Evolutionary conservation across 2,113 vertebrate genomes (phyloP), one percentile per base, ranked within the genome.

Genomic region (Megaceryle torquata): DNA sequence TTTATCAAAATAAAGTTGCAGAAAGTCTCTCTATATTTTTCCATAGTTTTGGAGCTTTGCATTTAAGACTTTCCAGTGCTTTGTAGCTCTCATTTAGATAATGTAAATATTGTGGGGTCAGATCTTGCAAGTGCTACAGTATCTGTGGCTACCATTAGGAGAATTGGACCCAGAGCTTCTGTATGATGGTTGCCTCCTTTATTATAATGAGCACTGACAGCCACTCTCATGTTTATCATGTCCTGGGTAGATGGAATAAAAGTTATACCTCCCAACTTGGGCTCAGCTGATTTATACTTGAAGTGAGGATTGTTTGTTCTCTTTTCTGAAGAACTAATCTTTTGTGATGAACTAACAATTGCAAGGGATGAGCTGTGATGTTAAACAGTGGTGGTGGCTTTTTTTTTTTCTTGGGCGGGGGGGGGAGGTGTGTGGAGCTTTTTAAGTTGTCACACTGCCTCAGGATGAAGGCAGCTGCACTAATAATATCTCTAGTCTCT

Each of bases 401-500:
- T 93, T 71, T 48, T 59, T 68, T 71, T 26, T 22, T 15, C 39
- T 22, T 29, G 37, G 37, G 37, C 7, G 37, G 37, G n/a, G n/a
- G n/a, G n/a, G n/a, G n/a, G n/a, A n/a, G n/a, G n/a, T n/a, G n/a
- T n/a, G n/a, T n/a, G n/a, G 37, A 37, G 37, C 43, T 35, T 44
- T 92, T 93, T 76, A 59, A 74, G 65, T 68, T 67, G 53, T 5
- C 48, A 71, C 22, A 44, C 22, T 82, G 78, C n/a, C 91, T 56
- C 74, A 25, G 81, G 86, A 95, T 50, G 59, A 95, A 82, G 22
- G 8, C 69, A 81, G 86, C 92, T 91, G 33, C 75, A 46, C 81
- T 92, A 88, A 95, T 97, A 80, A 93, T 87, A 43, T 85, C 59
- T 89, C 88, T 93, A 16, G 10, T 92, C 95, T 92, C 92, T 61